Conservation (phyloP, 2,113 vertebrate genomes). For the Micronycteris hirsuta region DNA sequence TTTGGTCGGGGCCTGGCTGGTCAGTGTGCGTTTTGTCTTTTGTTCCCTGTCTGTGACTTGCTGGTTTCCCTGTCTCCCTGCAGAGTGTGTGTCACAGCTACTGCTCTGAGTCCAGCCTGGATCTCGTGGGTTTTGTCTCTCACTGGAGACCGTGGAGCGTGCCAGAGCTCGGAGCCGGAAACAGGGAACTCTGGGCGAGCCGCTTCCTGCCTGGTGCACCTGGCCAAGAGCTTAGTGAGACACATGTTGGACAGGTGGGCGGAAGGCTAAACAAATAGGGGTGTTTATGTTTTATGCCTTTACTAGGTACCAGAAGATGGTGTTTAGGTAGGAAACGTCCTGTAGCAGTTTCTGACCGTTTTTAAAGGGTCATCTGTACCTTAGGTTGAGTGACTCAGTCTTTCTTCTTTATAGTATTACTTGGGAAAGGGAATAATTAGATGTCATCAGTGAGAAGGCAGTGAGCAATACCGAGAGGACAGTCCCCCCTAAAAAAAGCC, state of each 20-base stretch:
- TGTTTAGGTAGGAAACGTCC: background rate
- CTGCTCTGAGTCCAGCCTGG: background rate
- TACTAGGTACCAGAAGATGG: background rate
- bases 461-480: background rate
- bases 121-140: background rate
- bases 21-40: background rate
- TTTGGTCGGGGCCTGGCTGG: background rate
- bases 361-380: background rate
- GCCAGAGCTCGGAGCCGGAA: background rate
- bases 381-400: background rate
- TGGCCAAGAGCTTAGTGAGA: background rate
- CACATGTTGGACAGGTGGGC: fast-evolving
- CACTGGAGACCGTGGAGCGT: background rate
- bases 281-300: background rate
- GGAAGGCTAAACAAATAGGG: background rate
- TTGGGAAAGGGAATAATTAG: background rate
- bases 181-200: background rate
- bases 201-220: background rate
- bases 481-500: fast-evolving
- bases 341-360: background rate
- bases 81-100: background rate
- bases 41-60: background rate
- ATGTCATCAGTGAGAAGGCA: background rate
- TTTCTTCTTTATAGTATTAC: background rate
- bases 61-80: background rate